A percentile compares a stretch with the other conserved stretches of the same genome.
Evolutionary conservation across 2,888 invertebrate species (phyloP).

Genomic region (Ceraclea dissimilis): DNA sequence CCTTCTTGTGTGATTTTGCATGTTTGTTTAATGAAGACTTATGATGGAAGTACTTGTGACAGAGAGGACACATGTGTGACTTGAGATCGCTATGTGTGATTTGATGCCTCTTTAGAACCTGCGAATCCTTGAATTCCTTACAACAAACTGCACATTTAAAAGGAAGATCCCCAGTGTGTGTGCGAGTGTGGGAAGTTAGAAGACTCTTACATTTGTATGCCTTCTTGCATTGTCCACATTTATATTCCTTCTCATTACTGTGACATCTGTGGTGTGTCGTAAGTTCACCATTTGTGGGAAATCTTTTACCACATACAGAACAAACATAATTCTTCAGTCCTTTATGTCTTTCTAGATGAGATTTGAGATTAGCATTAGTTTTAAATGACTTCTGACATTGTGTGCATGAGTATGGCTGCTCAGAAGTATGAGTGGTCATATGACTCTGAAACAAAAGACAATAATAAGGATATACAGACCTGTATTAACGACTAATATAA

Average conservation of each 20-base stretch:
- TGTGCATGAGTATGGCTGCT: slow-evolving; percentile 13
- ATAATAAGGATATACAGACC: too few species aligned
- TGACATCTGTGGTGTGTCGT: slow-evolving; percentile 16
- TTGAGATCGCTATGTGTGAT: slow-evolving; percentile 16
- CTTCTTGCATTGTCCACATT: slow-evolving; percentile 11
- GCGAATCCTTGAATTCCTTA: slow-evolving; percentile 18
- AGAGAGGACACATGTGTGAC: slow-evolving; percentile 19
- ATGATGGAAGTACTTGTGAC: slow-evolving; percentile 17
- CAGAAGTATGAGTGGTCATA: slow-evolving; percentile 15
- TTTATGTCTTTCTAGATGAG: slow-evolving; percentile 17
- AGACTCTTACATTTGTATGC: slow-evolving; percentile 11
- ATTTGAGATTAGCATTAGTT: slow-evolving; percentile 14
- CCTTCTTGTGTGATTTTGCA: slow-evolving; percentile 14
- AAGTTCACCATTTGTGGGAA: slow-evolving; percentile 18
- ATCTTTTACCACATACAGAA: slow-evolving; percentile 22
- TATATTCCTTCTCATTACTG: slow-evolving; percentile 12
- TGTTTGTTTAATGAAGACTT: slow-evolving; percentile 16
- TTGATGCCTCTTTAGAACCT: slow-evolving; percentile 18
- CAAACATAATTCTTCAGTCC: slow-evolving; percentile 19
- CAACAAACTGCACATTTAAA: slow-evolving; percentile 21
- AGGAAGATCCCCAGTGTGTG: slow-evolving; percentile 16
- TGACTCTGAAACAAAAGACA: slow-evolving; percentile 16
- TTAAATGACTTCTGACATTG: slow-evolving; percentile 18
- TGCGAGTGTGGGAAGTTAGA: slow-evolving; percentile 12
- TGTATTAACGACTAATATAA: too few species aligned